Base-by-base conservation (phyloP, 1,140 invertebrate genomes). In the Brachionus calyciflorus region DNA sequence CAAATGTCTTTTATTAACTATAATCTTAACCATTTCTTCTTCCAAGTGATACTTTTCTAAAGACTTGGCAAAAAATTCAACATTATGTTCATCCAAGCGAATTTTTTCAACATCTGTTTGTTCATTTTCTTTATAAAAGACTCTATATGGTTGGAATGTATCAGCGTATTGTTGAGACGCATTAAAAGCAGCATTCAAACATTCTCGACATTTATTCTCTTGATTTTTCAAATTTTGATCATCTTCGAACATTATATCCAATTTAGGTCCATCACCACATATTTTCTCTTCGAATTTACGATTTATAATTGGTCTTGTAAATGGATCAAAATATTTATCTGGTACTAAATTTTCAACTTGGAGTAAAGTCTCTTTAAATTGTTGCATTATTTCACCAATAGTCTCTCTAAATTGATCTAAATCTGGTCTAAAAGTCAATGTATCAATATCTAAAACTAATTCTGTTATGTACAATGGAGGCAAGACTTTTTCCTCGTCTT, bases 51-150 rank as follows among this genome's bases (percentile, higher is more conserved):
- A 85, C 30, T 80, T 79, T 14, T 82, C 81, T 44, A 86, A 78
- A 2, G 82, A 79, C 10, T 51, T 30, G 28, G 69, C 69, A 77
- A 75, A 57, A 76, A 73, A 69, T 41, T 46, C 76, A 80, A 49
- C 79, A 83, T 81, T 81, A 78, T 83, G 81, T 28, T 83, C 79
- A 82, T 86, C 80, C 53, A 83, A 82, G 75, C 78, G 82, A 14
- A 89, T 85, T 10, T 82, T 79, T 10, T 86, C 82, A 3, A 88
- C 82, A 80, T 90, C 88, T 46, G 88, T 88, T 21, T 85, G 86
- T 60, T 89, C 84, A 81, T 92, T 91, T 77, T 91, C 89, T 49
- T 86, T 86, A 80, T 89, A 92, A 82, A 90, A 91, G 24, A 87
- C 79, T 55, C 89, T 84, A 77, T 92, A 89, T 0, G 80, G 75